These are phyloP conservation scores for Synanthedon andrenaeformis DNA, from an alignment of 2,888 invertebrate genomes.

Conservation along the genomic window DNA sequence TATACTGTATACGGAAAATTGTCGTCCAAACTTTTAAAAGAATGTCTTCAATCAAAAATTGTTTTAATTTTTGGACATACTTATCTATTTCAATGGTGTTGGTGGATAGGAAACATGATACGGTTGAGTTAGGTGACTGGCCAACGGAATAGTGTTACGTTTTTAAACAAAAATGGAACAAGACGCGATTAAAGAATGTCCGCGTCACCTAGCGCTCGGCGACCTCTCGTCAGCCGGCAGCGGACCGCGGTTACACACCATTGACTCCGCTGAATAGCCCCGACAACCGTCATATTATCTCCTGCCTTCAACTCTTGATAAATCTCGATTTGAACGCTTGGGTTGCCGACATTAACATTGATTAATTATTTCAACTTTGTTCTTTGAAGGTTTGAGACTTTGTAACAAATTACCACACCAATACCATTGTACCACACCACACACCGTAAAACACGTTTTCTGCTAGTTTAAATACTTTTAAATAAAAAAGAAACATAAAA, in stretches of 20 bases:
- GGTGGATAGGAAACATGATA: slow-evolving; percentile 1
- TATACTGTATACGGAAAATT: too few species aligned
- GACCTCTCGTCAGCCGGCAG: slow-evolving; percentile 35
- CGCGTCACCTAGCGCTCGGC: slow-evolving; percentile 43
- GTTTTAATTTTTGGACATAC: too few species aligned
- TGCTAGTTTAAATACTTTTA: too few species aligned
- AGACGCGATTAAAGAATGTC: slow-evolving; percentile 56
- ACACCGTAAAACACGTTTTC: too few species aligned
- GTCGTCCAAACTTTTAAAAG: too few species aligned
- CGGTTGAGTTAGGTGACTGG: background rate
- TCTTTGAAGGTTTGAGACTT: too few species aligned
- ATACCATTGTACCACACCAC: too few species aligned
- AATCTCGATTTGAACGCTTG: slow-evolving; percentile 37
- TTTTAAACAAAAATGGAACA: slow-evolving; percentile 38
- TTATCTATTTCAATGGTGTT: background rate
- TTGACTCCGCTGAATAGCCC: slow-evolving; percentile 59
- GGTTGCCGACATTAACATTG: slow-evolving; percentile 28
- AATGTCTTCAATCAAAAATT: too few species aligned
- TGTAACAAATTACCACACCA: too few species aligned
- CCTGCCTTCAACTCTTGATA: slow-evolving; percentile 25
- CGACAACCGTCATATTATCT: slow-evolving; percentile 43
- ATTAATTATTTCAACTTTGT: slow-evolving; percentile 11
- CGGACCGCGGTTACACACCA: slow-evolving; percentile 60
- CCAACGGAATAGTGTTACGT: slow-evolving; percentile 4
- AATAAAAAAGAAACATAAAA: too few species aligned